Base-by-base conservation (phyloP, 1,140 invertebrate genomes). In the Mamestra configurata region DNA sequence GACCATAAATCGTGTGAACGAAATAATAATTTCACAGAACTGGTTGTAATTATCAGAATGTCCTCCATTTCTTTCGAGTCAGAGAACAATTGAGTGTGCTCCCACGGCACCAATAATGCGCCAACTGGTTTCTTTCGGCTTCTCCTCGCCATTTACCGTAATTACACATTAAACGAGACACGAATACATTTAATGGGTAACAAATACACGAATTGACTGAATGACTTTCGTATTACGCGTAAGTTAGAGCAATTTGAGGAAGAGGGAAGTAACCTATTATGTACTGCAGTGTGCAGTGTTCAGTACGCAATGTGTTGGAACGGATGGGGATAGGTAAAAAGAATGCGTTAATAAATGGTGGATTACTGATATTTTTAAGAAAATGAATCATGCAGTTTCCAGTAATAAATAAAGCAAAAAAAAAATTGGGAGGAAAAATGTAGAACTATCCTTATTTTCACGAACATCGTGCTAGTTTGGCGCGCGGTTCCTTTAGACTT, bases 41-140 rank as follows among this genome's bases (percentile, higher is more conserved):
- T 59, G 8, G 31, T 49, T 43, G 71, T 61, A 59, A 35, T 35
- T 24, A 46, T 22, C 1, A n/a, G 27, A 31, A 15, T 77, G 73
- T 37, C 75, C 75, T 68, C 68, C 53, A 79, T 72, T 82, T 80
- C 40, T 81, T 82, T 79, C 53, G 68, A 71, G 64, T 55, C 72
- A 43, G 64, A 57, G 40, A 78, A 79, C 80, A 79, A 80, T 79
- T 37, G 55, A 4, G 64, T 2, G 31, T 31, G 22, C 31, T 84
- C 81, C 73, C 83, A 82, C 83, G 81, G 68, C 83, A 72, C 79
- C 18, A 51, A 77, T 57, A 51, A 15, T 27, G n/a, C 5, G 27
- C 75, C 46, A 55, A 68, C 46, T 22, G 43, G 75, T 77, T 77
- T 68, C 31, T 40, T 77, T 66, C 31, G 31, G 20, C n/a, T 53